phyloP scores from a whole-genome alignment of 2,113 vertebrate genomes.

The Cyprinus carpio region DNA sequence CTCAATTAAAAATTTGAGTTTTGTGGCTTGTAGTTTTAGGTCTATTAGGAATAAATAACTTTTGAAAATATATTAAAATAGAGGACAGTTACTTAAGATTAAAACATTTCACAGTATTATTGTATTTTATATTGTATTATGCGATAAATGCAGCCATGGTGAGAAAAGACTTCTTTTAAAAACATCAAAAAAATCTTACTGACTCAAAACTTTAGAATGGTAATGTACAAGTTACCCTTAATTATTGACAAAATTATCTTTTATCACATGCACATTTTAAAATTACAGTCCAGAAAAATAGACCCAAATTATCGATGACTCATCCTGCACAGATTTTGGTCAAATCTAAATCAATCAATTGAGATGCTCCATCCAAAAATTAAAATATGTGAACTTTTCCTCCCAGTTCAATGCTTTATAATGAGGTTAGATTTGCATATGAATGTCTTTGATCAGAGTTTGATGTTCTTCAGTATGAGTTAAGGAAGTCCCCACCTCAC shows the following conservation, averaged over 20 bases:
- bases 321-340: neutral
- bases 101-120: too few relatives aligned
- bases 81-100: too few relatives aligned
- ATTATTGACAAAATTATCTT: neutral
- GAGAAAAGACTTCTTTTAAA: too few relatives aligned
- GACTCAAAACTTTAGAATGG: too few relatives aligned
- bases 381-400: neutral
- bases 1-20: too few relatives aligned
- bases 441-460: constrained; percentile 3
- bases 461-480: neutral
- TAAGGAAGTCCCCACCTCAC: constrained; percentile 80
- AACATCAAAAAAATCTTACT: too few relatives aligned
- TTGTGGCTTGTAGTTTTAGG: too few relatives aligned
- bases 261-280: neutral
- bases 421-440: neutral
- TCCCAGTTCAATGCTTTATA: neutral
- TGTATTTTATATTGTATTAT: too few relatives aligned
- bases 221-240: neutral
- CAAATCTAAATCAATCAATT: neutral
- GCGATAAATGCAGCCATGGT: too few relatives aligned
- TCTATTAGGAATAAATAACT: too few relatives aligned
- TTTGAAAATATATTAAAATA: too few relatives aligned
- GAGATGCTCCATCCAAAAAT: neutral
- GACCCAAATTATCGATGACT: neutral
- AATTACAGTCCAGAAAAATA: neutral